A percentile compares a stretch with the other conserved stretches of the same genome.
Conservation (phyloP, 1,140 invertebrate species). For the Portunus trituberculatus region DNA sequence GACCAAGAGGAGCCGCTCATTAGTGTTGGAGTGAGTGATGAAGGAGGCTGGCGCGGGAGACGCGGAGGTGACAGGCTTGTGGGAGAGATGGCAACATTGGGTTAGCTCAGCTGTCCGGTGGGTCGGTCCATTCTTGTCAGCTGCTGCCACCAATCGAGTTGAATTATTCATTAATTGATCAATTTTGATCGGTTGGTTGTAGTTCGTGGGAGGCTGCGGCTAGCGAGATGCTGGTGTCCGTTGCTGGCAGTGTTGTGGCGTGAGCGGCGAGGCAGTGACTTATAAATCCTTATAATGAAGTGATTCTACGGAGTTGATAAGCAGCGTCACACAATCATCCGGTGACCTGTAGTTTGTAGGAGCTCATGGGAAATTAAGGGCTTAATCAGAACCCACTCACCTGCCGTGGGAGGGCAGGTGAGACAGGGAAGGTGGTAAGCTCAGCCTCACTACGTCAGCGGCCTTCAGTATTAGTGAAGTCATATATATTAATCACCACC, state of each 20-base stretch:
- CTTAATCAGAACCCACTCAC: constrained; percentile 1
- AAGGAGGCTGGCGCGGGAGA: not conserved
- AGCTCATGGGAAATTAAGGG: not conserved
- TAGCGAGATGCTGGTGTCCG: not conserved
- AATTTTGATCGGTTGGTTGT: constrained; percentile 67
- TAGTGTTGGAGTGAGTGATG: not conserved
- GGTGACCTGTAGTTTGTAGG: not conserved
- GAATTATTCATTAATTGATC: constrained; percentile 75
- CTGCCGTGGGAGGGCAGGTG: constrained; percentile 6
- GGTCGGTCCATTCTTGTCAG: constrained; percentile 67
- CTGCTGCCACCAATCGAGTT: constrained; percentile 69
- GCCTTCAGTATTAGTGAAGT: constrained; percentile 7
- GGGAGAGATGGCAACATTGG: constrained; percentile 56
- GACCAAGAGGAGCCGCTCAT: not conserved
- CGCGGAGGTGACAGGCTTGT: not conserved
- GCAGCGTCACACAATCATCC: not conserved
- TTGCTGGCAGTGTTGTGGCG: not conserved
- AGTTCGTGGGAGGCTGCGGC: constrained; percentile 13
- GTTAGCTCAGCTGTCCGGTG: constrained; percentile 49
- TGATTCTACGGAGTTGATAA: not conserved
- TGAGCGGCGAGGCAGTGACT: not conserved
- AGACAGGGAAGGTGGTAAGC: not conserved
- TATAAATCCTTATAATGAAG: not conserved
- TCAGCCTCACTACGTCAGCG: not conserved
- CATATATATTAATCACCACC: constrained; percentile 4